Percentiles rank a stretch among this genome's conserved stretches.
These are phyloP conservation scores for Pagetopsis macropterus DNA, from an alignment of 2,797 vertebrate genomes.

Conservation along the genomic window DNA sequence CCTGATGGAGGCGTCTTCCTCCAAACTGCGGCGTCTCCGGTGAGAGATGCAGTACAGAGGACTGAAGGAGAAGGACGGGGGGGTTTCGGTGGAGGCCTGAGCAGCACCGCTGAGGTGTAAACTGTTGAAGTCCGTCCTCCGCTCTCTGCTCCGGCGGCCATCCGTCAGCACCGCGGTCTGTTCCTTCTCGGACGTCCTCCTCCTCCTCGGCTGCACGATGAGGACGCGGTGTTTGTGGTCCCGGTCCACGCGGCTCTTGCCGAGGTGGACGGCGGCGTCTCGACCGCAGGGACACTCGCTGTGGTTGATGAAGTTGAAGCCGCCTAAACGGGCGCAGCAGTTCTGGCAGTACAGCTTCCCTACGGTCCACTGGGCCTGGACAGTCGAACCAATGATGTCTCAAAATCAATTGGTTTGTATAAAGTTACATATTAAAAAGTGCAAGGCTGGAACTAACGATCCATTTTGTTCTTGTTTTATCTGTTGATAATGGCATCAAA, in stretches of 20 bases:
- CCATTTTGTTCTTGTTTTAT: background rate
- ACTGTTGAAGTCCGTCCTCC: slow-evolving; percentile 36
- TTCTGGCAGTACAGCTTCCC: slow-evolving; percentile 89
- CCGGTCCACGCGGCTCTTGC: slow-evolving; percentile 84
- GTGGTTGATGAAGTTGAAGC: slow-evolving; percentile 88
- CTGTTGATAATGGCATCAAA: no score
- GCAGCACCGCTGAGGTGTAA: slow-evolving; percentile 33
- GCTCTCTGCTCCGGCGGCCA: background rate
- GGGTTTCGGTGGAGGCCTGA: background rate
- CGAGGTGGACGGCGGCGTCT: slow-evolving; percentile 83
- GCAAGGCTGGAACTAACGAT: background rate
- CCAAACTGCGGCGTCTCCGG: slow-evolving; percentile 73
- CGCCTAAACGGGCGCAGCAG: slow-evolving; percentile 88
- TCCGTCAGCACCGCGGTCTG: slow-evolving; percentile 12
- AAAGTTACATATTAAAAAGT: background rate
- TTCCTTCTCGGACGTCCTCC: background rate
- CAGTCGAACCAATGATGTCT: background rate
- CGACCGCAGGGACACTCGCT: slow-evolving; percentile 86
- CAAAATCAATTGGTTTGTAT: background rate
- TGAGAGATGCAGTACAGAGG: slow-evolving; percentile 52
- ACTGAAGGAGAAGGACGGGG: slow-evolving; percentile 24
- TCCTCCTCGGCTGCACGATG: slow-evolving; percentile 73
- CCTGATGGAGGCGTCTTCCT: slow-evolving; percentile 63
- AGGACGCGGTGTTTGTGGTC: slow-evolving; percentile 66
- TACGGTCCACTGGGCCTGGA: slow-evolving; percentile 88